Base-by-base conservation (phyloP, 2,797 vertebrate genomes). In the Hephaestus fuliginosus region DNA sequence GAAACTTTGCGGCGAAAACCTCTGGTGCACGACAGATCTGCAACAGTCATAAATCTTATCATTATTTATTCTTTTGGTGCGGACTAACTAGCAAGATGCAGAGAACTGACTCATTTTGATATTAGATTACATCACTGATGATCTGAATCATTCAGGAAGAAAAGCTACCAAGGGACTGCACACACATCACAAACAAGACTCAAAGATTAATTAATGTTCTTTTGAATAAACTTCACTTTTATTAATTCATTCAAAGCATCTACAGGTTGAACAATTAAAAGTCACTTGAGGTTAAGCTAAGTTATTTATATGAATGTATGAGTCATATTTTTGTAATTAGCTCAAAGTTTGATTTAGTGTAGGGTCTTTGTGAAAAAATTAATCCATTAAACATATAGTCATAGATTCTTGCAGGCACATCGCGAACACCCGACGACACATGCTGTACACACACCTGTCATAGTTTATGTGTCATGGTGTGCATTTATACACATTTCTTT, bases 1-100 rank as follows among this genome's bases (percentile, higher is more conserved):
- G 68, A 39, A 84, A 28, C 53, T 74, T 66, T 86, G 87, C 2
- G 80, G 85, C 82, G 14, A 68, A 78, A 63, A 52, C 11, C 6
- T 71, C 61, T 10, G 13, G 6, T 84, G 80, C 70, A 69, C 46
- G 84, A 46, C 20, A 44, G 7, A 41, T 33, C 44, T 85, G 51
- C 76, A 64, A 6, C 0, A n/a, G 33, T 61, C 25, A 18, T 51
- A 44, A 60, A 62, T 65, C 53, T 49, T 65, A 1, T 39, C 6
- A 18, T 33, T 17, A 55, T 73, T n/a, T 44, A 13, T 60, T 49
- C 6, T 51, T 64, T 39, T 33, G 17, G 14, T 68, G 18, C 2
- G 7, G 13, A 44, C 25, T 61, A 30, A 74, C 51, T 28, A 68
- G 83, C 52, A 72, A 33, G 28, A 51, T 20, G 43, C 4, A 74